Evolutionary conservation across 2,113 vertebrate species (phyloP), one percentile per base, ranked within the genome.

Genomic region (Carollia perspicillata): DNA sequence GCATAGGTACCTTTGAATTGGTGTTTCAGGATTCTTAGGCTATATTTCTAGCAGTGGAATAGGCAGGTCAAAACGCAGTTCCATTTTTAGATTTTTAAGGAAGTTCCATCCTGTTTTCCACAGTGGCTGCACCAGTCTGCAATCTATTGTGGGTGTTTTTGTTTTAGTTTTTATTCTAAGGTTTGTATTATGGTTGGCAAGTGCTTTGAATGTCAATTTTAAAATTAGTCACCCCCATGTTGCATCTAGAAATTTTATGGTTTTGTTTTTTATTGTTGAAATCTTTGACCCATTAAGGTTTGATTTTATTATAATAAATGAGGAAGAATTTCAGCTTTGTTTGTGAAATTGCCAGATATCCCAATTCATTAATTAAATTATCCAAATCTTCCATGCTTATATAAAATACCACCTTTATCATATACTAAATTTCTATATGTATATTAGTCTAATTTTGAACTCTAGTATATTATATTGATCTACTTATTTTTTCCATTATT

Each of bases 401-500:
- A 6, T 72, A 68, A 89, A 95, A 81, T 91, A n/a, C 35, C 42
- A 84, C 68, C n/a, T 94, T 95, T 84, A 30, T 94, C 44, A 58
- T 84, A 72, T 12, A 35, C 51, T 95, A 53, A 68, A 77, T 78
- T 93, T 86, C 14, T 60, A 53, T 94, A 74, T 53, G 18, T 81
- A 28, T 35, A 63, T 42, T 6, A 89, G 53, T 85, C 33, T 89
- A 94, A 84, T 86, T 88, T 13, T 89, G 68, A 17, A 93, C 40
- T 93, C n/a, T 35, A 7, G 47, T 83, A 26, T 47, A 37, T 58
- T 95, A 20, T 23, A 89, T 83, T 80, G 65, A 55, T 92, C 26
- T 63, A 71, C 2, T 26, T 80, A 65, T 75, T 90, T 97, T 93
- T 95, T 55, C 92, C 42, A 86, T 93, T 83, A 79, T 49, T 91